Base-by-base conservation (phyloP, 1,140 invertebrate species). In the Pinna nobilis region DNA sequence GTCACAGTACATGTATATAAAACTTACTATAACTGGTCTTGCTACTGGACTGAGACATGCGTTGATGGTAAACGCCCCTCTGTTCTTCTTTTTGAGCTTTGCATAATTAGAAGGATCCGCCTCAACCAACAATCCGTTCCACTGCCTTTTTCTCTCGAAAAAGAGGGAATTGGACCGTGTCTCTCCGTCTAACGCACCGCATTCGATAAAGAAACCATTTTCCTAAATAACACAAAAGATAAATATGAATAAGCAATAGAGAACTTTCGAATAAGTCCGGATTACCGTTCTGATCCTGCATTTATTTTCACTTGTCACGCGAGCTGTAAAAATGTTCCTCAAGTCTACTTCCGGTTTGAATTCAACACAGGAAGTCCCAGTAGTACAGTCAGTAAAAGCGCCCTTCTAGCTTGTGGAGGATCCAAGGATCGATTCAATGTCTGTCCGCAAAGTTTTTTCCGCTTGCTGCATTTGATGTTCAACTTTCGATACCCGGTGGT, bases 41-140 rank as follows among this genome's bases (percentile, higher is more conserved):
- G 60, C 49, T 18, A 59, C 59, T 6, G 60, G 59, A 63, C 69
- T 70, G 13, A 76, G 28, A 49, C 74, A 76, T 28, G 67, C 63
- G 39, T 76, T 70, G 18, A 76, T 47, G 0, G 50, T 65, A 25
- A 59, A 66, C 7, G 74, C 67, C 32, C 55, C 70, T 57, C 74
- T 70, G 59, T 76, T 59, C 49, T 74, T 78, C 3, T 25, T 47
- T 44, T 41, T 32, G 13, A 91, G 82, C 49, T 88, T 77, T 3
- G 77, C 77, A 77, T 90, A 91, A 69, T 91, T 91, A 3, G 86
- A 69, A 11, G 94, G 92, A 82, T 95, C 93, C 0, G 94, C 93
- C 63, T 95, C 92, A 13, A 94, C 92, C 60, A 94, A 90, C 7
- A 95, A 88, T 2, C 94, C 95, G 66, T 89, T 89, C 95, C 94